Percentiles rank a stretch among this genome's conserved stretches.
phyloP scores from a whole-genome alignment of 2,888 invertebrate species.

The Tethea ocularis region DNA sequence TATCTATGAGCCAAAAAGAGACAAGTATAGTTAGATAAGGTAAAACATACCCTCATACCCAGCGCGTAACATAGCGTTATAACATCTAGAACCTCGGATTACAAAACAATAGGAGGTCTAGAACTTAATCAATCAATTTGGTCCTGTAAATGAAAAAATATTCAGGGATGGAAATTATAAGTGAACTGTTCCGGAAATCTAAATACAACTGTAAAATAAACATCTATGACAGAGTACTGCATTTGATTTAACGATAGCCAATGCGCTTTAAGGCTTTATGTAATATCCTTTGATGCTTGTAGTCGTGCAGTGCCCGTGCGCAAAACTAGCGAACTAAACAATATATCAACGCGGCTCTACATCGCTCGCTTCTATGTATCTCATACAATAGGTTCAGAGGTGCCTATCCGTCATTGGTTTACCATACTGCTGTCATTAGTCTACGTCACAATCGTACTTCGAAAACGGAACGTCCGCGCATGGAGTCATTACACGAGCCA shows the following conservation, averaged over 20 bases:
- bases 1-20: no score
- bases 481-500: conserved; percentile 70
- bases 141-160: no score
- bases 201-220: no score
- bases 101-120: no score
- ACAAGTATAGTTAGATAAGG: no score
- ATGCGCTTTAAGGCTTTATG: not conserved
- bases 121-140: no score
- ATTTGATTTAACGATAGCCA: not conserved
- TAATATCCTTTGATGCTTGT: conserved; percentile 22
- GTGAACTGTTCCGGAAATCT: no score
- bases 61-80: no score
- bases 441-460: conserved; percentile 60
- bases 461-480: conserved; percentile 62
- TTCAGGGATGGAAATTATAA: no score
- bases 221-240: not conserved
- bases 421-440: conserved; percentile 69
- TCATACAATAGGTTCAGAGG: conserved; percentile 74
- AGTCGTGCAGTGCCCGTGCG: conserved; percentile 28
- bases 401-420: conserved; percentile 80
- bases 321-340: conserved; percentile 45
- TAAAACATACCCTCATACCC: no score
- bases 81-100: no score
- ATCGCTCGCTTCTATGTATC: conserved; percentile 47
- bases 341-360: conserved; percentile 44